Conservation (phyloP, 1,140 invertebrate species). For the Brachionus plicatilis region DNA sequence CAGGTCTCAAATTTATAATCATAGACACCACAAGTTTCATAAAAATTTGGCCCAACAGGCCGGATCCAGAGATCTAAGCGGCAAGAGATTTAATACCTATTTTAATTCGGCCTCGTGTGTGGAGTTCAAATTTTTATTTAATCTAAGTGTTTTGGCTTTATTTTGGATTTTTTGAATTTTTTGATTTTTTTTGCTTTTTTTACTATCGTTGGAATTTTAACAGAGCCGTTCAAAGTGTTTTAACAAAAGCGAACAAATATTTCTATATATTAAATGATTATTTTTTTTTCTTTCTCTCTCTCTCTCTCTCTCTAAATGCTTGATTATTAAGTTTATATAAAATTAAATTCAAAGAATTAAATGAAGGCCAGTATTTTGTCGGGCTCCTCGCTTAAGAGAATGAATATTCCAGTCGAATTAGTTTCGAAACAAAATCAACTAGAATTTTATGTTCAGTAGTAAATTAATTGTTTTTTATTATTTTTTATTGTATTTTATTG, state of each 20-base stretch:
- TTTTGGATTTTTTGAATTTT: neutral
- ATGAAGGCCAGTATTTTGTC: neutral
- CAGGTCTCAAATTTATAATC: conserved; percentile 25
- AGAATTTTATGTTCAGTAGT: neutral
- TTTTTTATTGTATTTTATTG: neutral
- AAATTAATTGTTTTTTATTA: neutral
- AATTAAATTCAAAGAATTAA: neutral
- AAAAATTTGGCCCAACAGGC: conserved; percentile 21
- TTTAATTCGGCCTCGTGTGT: neutral
- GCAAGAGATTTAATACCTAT: conserved; percentile 11
- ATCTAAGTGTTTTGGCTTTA: neutral
- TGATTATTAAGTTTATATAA: neutral
- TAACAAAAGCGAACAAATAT: neutral
- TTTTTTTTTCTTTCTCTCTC: too few species aligned
- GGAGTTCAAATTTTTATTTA: neutral
- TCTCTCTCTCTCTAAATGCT: neutral
- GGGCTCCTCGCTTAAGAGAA: neutral
- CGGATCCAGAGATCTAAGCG: conserved; percentile 12
- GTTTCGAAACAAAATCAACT: neutral
- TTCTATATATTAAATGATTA: neutral
- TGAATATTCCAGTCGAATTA: neutral
- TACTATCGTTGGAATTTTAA: neutral
- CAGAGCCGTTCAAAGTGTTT: neutral
- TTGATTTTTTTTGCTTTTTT: neutral
- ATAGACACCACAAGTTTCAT: conserved; percentile 12